Conservation (phyloP, 2,888 invertebrate genomes). For the Macrosoma leucophasiata region DNA sequence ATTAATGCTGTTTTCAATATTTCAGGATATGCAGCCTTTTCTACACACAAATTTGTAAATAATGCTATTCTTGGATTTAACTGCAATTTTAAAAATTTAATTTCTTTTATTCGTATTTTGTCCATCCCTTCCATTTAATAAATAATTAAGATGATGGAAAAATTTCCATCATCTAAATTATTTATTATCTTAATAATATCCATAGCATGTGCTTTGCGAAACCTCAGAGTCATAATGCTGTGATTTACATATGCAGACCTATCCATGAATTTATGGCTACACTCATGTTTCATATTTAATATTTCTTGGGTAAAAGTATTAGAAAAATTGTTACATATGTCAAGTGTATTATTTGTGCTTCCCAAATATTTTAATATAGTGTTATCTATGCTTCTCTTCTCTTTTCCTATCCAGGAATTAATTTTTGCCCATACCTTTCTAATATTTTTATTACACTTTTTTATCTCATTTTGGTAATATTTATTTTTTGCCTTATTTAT, state of each 20-base stretch:
- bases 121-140: too few relatives aligned
- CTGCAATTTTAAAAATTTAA: conserved; percentile 10
- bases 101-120: conserved; percentile 8
- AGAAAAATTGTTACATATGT: conserved; percentile 4
- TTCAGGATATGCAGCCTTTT: conserved; percentile 4
- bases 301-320: conserved; percentile 3
- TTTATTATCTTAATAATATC: conserved; percentile 5
- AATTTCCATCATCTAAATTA: conserved; percentile 8
- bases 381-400: too few relatives aligned
- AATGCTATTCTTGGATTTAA: conserved; percentile 10
- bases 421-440: too few relatives aligned
- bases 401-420: too few relatives aligned
- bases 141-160: too few relatives aligned
- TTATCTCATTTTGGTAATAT: too few relatives aligned
- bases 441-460: too few relatives aligned
- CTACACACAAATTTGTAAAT: conserved; percentile 8
- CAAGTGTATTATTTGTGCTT: too few relatives aligned
- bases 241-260: not conserved
- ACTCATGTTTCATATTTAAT: conserved; percentile 3
- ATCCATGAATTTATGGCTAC: conserved; percentile 2
- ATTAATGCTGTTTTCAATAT: conserved; percentile 13
- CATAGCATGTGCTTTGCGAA: not conserved
- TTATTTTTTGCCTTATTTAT: too few relatives aligned
- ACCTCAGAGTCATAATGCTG: conserved; percentile 1
- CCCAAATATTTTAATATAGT: too few relatives aligned